Conservation (phyloP, 2,113 vertebrate species). For the Hippoglossus stenolepis region DNA sequence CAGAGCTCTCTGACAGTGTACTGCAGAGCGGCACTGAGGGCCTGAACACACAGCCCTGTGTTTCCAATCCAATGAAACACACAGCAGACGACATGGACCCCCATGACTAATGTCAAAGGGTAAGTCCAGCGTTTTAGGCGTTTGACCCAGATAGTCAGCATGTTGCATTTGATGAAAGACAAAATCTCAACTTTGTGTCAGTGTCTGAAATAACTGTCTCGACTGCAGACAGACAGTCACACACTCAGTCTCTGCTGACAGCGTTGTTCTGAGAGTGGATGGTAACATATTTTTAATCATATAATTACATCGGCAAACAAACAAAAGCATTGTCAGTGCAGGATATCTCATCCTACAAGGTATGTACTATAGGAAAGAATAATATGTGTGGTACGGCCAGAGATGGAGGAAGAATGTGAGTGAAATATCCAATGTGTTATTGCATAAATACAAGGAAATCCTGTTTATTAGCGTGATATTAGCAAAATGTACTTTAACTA, state of each 20-base stretch:
- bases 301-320: conserved; percentile 41
- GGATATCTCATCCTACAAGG: background rate
- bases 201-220: conserved; percentile 48
- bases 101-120: background rate
- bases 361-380: background rate
- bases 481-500: too few relatives aligned
- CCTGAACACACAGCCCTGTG: background rate
- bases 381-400: background rate
- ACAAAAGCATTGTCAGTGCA: background rate
- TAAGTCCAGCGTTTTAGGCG: background rate
- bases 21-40: background rate
- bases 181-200: background rate
- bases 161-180: conserved; percentile 3
- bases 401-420: background rate
- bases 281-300: conserved; percentile 46
- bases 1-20: background rate
- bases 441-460: too few relatives aligned
- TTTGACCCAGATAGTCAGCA: background rate
- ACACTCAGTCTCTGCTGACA: conserved; percentile 52
- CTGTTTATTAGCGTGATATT: too few relatives aligned
- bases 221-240: conserved; percentile 31
- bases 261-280: conserved; percentile 53
- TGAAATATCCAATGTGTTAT: too few relatives aligned
- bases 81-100: background rate
- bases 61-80: background rate